These are phyloP conservation scores for Magallana gigas DNA, from an alignment of 1,140 invertebrate genomes.

Conservation along the genomic window DNA sequence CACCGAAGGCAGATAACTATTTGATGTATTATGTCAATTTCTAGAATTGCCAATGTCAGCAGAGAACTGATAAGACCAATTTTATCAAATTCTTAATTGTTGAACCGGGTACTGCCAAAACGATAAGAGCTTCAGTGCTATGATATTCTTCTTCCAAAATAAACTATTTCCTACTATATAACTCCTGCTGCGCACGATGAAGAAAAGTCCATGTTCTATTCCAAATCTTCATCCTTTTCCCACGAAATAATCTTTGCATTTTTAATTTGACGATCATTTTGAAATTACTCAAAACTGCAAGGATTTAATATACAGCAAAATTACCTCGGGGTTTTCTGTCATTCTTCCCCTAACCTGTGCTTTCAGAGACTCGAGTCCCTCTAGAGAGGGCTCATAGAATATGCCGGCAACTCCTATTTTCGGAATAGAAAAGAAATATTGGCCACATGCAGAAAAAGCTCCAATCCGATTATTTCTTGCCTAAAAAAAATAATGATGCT, in stretches of 20 bases:
- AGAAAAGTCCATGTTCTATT: not conserved
- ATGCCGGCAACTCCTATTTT: slow-evolving; percentile 21
- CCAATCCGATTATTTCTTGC: slow-evolving; percentile 36
- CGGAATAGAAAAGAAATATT: slow-evolving; percentile 32
- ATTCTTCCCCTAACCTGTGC: not conserved
- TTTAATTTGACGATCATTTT: slow-evolving; percentile 42
- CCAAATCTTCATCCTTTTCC: slow-evolving; percentile 16
- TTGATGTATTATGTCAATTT: slow-evolving; percentile 35
- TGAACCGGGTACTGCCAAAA: not conserved
- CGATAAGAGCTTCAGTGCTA: slow-evolving; percentile 2
- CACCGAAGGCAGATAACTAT: not conserved
- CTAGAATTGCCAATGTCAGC: slow-evolving; percentile 30
- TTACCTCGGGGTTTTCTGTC: slow-evolving; percentile 3
- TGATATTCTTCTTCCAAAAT: not conserved
- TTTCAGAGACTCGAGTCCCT: slow-evolving; percentile 19
- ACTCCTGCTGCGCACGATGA: not conserved
- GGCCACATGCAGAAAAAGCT: slow-evolving; percentile 37
- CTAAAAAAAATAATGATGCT: slow-evolving; percentile 31
- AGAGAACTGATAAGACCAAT: not conserved
- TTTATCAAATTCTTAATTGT: slow-evolving; percentile 35
- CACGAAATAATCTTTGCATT: slow-evolving; percentile 40
- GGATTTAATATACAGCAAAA: slow-evolving; percentile 40
- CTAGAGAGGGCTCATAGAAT: not conserved
- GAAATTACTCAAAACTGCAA: slow-evolving; percentile 35
- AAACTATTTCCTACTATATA: not conserved